Percentiles rank a stretch among this genome's conserved stretches.
Evolutionary conservation across 1,140 invertebrate species (phyloP).

Genomic region (Drosophila malerkotliana): DNA sequence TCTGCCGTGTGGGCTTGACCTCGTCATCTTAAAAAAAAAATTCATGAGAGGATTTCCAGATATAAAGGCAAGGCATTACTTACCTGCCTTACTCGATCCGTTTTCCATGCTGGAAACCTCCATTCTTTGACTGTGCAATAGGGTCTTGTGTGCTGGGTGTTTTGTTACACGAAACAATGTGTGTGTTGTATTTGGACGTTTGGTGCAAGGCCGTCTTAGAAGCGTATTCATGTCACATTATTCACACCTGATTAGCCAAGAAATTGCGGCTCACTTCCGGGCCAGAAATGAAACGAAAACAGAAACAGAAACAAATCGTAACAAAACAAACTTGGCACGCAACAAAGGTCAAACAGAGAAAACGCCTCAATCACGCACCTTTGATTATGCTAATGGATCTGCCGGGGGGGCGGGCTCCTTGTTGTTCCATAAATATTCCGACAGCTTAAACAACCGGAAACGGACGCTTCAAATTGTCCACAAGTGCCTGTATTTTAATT

Average conservation of each 20-base stretch:
- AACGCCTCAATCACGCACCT: slow-evolving; percentile 67
- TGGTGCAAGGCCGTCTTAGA: neutral
- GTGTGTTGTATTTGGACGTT: neutral
- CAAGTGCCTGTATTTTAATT: slow-evolving; percentile 49
- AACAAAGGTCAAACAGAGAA: slow-evolving; percentile 31
- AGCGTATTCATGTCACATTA: slow-evolving; percentile 60
- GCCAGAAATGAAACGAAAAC: slow-evolving; percentile 7
- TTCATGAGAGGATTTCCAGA: neutral
- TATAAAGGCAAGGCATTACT: neutral
- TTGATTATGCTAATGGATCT: slow-evolving; percentile 78
- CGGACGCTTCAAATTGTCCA: slow-evolving; percentile 35
- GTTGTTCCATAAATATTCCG: slow-evolving; percentile 53
- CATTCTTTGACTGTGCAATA: neutral
- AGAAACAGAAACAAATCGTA: slow-evolving; percentile 55
- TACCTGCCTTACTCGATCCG: neutral
- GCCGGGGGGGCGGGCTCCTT: slow-evolving; percentile 24
- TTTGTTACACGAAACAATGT: neutral
- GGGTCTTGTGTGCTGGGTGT: neutral
- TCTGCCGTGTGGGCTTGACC: neutral
- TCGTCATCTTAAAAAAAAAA: neutral
- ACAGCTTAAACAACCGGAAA: slow-evolving; percentile 39
- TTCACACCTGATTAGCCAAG: slow-evolving; percentile 69
- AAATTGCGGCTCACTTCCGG: slow-evolving; percentile 30
- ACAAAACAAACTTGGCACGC: slow-evolving; percentile 61
- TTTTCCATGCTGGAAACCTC: neutral